Evolutionary conservation across 1,140 invertebrate genomes (phyloP), one percentile per base, ranked within the genome.

Genomic region (Drosophila nasuta): DNA sequence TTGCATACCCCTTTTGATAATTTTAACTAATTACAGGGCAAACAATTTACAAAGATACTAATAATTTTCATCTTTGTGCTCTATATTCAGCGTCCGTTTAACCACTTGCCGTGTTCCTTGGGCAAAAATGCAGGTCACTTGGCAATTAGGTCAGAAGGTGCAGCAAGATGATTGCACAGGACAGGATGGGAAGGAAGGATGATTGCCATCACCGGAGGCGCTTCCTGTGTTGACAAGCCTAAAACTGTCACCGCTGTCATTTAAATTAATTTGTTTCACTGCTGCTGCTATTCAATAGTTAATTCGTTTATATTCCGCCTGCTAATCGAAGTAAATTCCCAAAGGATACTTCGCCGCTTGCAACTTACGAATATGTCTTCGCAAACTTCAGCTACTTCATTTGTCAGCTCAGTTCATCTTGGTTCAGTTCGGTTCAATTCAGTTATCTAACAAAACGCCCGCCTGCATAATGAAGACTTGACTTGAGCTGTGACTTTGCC

Each of bases 71-170:
- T 10, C 11, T 57, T 48, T 58, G 28, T 58, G 52, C 35, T 56
- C 30, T 46, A 46, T 11, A 56, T 57, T 33, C 45, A 20, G 28
- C 17, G 20, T 13, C 10, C 13, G 30, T 59, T 67, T 63, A 57
- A 28, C 3, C 62, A 71, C 38, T 76, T 57, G 57, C 41, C 49
- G 35, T 74, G 81, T 86, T 75, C 64, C 78, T 78, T 46, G 73
- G 56, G 51, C 81, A 67, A 75, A 54, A 75, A 78, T 81, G 70
- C 78, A 75, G 82, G 70, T 85, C 82, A 86, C 67, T 81, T 85
- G 63, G 78, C 82, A 85, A 86, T 86, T 86, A 69, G 82, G 82
- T 78, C 82, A 65, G 46, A 43, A 38, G 56, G 33, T 15, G 6
- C 10, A 17, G 30, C 35, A 33, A 77, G 49, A 58, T 30, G 41